A percentile compares a stretch with the other conserved stretches of the same genome.
These are phyloP conservation scores for Candidula unifasciata DNA, from an alignment of 2,888 invertebrate genomes.

Conservation along the genomic window DNA sequence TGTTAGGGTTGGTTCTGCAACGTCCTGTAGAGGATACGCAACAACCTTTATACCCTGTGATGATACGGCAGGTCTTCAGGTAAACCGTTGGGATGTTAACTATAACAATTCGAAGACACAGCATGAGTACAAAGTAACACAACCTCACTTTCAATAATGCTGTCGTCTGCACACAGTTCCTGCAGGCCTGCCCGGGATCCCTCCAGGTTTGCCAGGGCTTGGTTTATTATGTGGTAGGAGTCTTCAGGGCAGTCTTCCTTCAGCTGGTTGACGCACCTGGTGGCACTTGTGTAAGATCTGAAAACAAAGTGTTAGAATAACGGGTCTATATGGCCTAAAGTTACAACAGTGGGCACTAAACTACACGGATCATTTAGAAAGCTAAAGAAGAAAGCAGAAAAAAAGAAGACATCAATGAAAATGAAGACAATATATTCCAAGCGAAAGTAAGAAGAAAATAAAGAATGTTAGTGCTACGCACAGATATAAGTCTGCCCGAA, in stretches of 20 bases:
- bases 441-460: too few relatives aligned
- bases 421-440: too few relatives aligned
- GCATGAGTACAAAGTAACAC: neutral
- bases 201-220: slow-evolving; percentile 58
- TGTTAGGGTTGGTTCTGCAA: too few relatives aligned
- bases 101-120: neutral
- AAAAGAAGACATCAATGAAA: too few relatives aligned
- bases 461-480: too few relatives aligned
- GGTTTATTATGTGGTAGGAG: slow-evolving; percentile 57
- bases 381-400: neutral
- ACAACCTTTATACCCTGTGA: too few relatives aligned
- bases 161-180: slow-evolving; percentile 60
- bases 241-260: slow-evolving; percentile 58
- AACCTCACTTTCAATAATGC: slow-evolving; percentile 60
- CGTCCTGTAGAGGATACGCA: too few relatives aligned
- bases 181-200: slow-evolving; percentile 58
- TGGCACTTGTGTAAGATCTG: slow-evolving; percentile 62
- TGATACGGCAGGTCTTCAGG: too few relatives aligned
- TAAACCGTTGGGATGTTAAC: too few relatives aligned
- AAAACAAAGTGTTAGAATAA: neutral
- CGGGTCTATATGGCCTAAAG: too few relatives aligned
- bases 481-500: too few relatives aligned
- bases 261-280: slow-evolving; percentile 59
- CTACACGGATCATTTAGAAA: neutral
- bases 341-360: neutral